phyloP scores from a whole-genome alignment of 2,113 vertebrate genomes.

The Perca schrenkii region DNA sequence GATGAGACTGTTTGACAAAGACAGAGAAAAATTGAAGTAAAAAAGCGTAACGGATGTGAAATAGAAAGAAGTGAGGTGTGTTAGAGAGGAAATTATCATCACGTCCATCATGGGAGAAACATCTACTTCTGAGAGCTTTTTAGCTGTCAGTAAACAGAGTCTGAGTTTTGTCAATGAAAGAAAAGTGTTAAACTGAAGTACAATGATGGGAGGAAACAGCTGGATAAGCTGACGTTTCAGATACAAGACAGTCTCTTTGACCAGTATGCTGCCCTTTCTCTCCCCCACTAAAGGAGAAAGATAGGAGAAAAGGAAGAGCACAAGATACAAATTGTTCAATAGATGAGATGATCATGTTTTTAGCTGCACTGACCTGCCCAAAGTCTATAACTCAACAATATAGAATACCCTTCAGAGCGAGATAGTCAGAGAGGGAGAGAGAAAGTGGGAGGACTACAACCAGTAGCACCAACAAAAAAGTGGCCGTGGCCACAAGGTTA shows the following conservation, averaged over 20 bases:
- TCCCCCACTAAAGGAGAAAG: neutral
- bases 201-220: neutral
- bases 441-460: constrained; percentile 34
- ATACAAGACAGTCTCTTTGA: constrained; percentile 3
- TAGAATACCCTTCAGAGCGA: neutral
- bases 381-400: constrained; percentile 24
- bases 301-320: neutral
- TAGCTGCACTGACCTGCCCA: neutral
- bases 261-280: neutral
- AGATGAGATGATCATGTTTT: neutral
- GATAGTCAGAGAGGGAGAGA: constrained; percentile 6
- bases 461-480: constrained; percentile 24
- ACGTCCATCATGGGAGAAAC: constrained; percentile 29
- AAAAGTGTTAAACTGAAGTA: constrained; percentile 12
- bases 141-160: constrained; percentile 21
- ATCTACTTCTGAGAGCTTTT: neutral
- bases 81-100: constrained; percentile 42
- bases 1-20: constrained; percentile 65
- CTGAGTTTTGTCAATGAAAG: constrained; percentile 30
- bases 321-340: constrained; percentile 6
- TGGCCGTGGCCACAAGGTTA: constrained; percentile 12
- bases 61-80: constrained; percentile 54
- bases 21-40: constrained; percentile 38
- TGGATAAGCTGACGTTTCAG: constrained; percentile 1
- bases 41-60: constrained; percentile 37